Percentiles rank a stretch among this genome's conserved stretches.
Conservation (phyloP, 2,797 vertebrate genomes). For the Brotula barbata region DNA sequence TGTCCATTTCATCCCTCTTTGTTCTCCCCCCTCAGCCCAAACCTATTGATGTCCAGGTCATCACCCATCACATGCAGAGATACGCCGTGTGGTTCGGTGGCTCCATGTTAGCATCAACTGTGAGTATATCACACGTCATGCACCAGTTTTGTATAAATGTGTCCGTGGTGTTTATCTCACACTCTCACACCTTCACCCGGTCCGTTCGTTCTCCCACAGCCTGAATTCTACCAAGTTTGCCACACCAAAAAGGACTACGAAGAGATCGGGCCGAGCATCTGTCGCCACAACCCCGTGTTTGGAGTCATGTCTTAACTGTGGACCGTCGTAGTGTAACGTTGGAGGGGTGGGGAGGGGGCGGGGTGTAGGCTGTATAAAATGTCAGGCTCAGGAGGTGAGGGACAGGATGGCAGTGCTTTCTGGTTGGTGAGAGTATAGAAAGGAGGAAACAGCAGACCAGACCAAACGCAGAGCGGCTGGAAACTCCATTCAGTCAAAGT, state of each 20-base stretch:
- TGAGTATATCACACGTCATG: too few species aligned
- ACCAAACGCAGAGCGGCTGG: slow-evolving; percentile 78
- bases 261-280: slow-evolving; percentile 90
- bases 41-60: slow-evolving; percentile 87
- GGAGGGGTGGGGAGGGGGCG: slow-evolving; percentile 1
- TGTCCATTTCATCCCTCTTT: too few species aligned
- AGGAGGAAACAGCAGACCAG: slow-evolving; percentile 43
- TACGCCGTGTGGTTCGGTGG: slow-evolving; percentile 90
- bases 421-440: slow-evolving; percentile 77
- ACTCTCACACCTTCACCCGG: background rate
- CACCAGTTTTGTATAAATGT: too few species aligned
- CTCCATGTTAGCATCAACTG: slow-evolving; percentile 88
- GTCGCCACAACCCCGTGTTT: slow-evolving; percentile 91
- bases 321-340: slow-evolving; percentile 49
- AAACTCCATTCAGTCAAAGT: slow-evolving; percentile 85
- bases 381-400: slow-evolving; percentile 33
- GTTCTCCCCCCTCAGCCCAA: slow-evolving; percentile 74
- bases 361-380: slow-evolving; percentile 58
- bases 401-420: slow-evolving; percentile 61
- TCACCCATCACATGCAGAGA: slow-evolving; percentile 87
- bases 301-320: slow-evolving; percentile 90
- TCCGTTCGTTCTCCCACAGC: slow-evolving; percentile 56
- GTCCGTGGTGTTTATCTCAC: too few species aligned
- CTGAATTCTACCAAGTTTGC: slow-evolving; percentile 90
- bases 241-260: slow-evolving; percentile 93